Percentiles rank a stretch among this genome's conserved stretches.
Evolutionary conservation across 2,113 vertebrate genomes (phyloP).

Genomic region (Dicrurus megarhynchus): DNA sequence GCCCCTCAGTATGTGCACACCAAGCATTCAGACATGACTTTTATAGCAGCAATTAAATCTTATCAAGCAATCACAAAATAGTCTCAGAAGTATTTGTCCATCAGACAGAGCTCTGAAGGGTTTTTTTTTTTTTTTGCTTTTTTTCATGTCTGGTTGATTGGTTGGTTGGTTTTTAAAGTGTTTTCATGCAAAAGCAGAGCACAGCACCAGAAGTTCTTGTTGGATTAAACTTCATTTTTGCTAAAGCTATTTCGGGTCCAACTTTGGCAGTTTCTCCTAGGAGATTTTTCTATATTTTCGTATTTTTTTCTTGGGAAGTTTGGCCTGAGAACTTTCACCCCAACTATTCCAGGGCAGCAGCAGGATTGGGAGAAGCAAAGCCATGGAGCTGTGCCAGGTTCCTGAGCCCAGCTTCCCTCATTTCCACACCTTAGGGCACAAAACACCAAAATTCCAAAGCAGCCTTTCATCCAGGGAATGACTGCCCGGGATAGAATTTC

Average conservation of each 20-base stretch:
- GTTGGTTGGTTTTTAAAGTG: background rate
- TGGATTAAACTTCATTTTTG: background rate
- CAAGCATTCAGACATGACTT: background rate
- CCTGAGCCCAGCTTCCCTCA: background rate
- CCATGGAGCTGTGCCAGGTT: background rate
- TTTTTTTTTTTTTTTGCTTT: background rate
- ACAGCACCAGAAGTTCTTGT: background rate
- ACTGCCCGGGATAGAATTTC: background rate
- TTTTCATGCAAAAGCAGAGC: background rate
- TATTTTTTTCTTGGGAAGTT: background rate
- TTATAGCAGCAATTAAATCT: background rate
- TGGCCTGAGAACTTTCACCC: background rate
- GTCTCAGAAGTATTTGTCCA: background rate
- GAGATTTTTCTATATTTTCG: background rate
- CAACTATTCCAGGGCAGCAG: background rate
- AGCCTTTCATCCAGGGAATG: background rate
- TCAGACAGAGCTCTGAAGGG: background rate
- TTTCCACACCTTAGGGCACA: background rate
- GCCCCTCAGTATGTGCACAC: background rate
- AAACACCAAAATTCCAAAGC: background rate
- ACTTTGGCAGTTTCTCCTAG: background rate
- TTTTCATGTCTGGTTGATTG: background rate
- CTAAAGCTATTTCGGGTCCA: background rate
- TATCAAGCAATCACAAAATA: background rate
- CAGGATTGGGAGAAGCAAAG: background rate